Conservation (phyloP, 2,113 vertebrate genomes). For the Oncorhynchus masou region DNA sequence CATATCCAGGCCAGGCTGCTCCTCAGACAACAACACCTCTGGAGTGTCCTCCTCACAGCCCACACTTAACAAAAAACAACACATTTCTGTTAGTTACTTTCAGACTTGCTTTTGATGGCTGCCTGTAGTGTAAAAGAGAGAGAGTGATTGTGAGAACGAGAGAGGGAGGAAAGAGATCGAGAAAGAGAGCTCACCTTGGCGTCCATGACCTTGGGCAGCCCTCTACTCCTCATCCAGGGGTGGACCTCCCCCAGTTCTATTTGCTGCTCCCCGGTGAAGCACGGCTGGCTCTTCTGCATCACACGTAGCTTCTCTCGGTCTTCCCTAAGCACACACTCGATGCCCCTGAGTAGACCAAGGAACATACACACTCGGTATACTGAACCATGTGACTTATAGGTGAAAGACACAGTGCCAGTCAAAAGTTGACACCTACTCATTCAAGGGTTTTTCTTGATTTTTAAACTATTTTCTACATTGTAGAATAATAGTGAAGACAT, state of each 20-base stretch:
- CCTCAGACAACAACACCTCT: slow-evolving; percentile 64
- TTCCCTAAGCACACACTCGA: slow-evolving; percentile 79
- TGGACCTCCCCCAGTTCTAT: slow-evolving; percentile 86
- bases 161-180: neutral
- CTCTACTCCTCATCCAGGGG: slow-evolving; percentile 84
- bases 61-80: slow-evolving; percentile 64
- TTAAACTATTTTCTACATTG: too few relatives aligned
- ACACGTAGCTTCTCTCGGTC: slow-evolving; percentile 83
- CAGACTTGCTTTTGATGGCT: neutral
- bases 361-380: neutral
- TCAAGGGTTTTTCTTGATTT: too few relatives aligned
- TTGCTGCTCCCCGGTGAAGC: slow-evolving; percentile 84
- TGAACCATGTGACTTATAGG: neutral
- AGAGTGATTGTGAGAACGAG: neutral
- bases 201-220: slow-evolving; percentile 80
- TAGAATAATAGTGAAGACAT: too few relatives aligned
- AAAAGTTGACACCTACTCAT: neutral
- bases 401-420: too few relatives aligned
- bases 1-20: slow-evolving; percentile 74
- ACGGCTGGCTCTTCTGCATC: slow-evolving; percentile 85
- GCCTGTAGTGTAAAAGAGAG: neutral
- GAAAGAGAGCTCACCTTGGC: slow-evolving; percentile 70
- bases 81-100: neutral
- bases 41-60: slow-evolving; percentile 75
- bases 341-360: slow-evolving; percentile 56